phyloP scores from a whole-genome alignment of 1,140 invertebrate species.

The Lucilia sericata region DNA sequence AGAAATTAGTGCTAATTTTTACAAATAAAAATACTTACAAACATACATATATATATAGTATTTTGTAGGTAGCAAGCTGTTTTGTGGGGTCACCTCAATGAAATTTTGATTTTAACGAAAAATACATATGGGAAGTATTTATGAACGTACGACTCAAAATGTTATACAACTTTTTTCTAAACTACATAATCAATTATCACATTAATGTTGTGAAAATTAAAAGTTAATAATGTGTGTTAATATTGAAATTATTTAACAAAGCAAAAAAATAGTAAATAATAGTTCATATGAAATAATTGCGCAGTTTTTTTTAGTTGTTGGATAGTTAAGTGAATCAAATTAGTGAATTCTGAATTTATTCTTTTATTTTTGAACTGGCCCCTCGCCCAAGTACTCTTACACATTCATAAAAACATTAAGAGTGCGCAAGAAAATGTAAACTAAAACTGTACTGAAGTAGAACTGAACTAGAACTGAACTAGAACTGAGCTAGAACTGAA shows the following conservation, averaged over 20 bases:
- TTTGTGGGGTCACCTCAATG: background rate
- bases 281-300: background rate
- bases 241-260: background rate
- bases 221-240: background rate
- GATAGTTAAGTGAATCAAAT: no score
- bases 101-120: background rate
- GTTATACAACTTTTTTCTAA: background rate
- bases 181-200: background rate
- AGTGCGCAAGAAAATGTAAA: no score
- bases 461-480: no score
- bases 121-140: background rate
- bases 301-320: background rate
- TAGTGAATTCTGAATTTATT: no score
- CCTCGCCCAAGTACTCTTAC: no score
- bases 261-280: background rate
- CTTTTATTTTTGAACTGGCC: no score
- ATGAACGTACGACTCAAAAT: background rate
- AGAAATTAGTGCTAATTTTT: constrained; percentile 1
- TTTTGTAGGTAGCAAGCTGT: background rate
- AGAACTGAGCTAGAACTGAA: no score
- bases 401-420: no score
- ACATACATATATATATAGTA: no score
- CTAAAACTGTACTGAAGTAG: no score
- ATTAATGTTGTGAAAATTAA: constrained; percentile 17
- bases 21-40: background rate